Evolutionary conservation across 2,113 vertebrate species (phyloP).

Genomic region (Semnornis frantzii): DNA sequence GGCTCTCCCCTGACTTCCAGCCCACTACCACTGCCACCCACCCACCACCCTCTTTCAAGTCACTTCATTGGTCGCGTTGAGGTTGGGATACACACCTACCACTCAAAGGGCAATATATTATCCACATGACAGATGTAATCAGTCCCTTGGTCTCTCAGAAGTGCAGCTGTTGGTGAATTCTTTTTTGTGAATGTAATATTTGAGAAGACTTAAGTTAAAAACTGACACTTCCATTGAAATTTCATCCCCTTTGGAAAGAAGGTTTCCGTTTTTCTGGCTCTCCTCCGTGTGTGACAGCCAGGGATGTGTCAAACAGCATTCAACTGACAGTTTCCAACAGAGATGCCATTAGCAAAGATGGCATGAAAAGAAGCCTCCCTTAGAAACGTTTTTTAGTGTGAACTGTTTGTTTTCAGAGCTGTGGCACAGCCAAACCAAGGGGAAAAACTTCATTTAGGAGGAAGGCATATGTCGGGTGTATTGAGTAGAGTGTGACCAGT

Average conservation of each 20-base stretch:
- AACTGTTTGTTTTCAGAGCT: slow-evolving; percentile 49
- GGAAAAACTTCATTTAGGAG: slow-evolving; percentile 1
- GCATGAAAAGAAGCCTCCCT: slow-evolving; percentile 70
- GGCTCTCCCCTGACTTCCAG: slow-evolving; percentile 19
- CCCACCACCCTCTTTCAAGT: slow-evolving; percentile 66
- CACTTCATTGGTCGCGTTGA: background rate
- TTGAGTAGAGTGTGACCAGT: no score
- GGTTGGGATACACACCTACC: slow-evolving; percentile 60
- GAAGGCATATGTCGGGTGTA: background rate
- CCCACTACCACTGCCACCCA: slow-evolving; percentile 1
- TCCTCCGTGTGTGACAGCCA: slow-evolving; percentile 55
- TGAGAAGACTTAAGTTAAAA: slow-evolving; percentile 73
- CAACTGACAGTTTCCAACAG: slow-evolving; percentile 67
- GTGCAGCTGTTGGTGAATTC: slow-evolving; percentile 76
- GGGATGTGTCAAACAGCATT: slow-evolving; percentile 68
- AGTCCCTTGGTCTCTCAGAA: slow-evolving; percentile 75
- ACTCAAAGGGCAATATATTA: slow-evolving; percentile 66
- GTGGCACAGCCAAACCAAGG: background rate
- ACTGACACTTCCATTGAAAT: slow-evolving; percentile 75
- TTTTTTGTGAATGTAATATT: slow-evolving; percentile 78
- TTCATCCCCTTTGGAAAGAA: slow-evolving; percentile 71
- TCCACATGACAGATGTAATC: slow-evolving; percentile 71
- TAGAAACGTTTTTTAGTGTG: slow-evolving; percentile 28
- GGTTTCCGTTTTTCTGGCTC: slow-evolving; percentile 67
- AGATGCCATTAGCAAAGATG: slow-evolving; percentile 69